Evolutionary conservation across 2,797 vertebrate species (phyloP).

Genomic region (Protonibea diacanthus): DNA sequence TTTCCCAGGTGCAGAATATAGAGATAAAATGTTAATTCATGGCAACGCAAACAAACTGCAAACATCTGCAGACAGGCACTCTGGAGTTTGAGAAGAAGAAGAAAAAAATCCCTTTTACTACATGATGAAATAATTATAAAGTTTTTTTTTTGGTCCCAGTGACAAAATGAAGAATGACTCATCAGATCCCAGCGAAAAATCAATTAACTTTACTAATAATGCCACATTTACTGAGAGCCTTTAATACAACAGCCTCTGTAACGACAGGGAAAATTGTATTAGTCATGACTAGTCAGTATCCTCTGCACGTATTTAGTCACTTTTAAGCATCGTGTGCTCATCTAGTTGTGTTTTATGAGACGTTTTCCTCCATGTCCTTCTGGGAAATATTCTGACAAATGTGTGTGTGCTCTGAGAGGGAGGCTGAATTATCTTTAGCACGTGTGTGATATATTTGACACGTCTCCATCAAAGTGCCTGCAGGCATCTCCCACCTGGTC

Average conservation of each 20-base stretch:
- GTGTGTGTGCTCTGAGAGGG: constrained; percentile 25
- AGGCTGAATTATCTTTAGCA: constrained; percentile 53
- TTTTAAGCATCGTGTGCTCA: constrained; percentile 25
- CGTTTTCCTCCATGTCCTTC: constrained; percentile 3
- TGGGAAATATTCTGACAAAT: constrained; percentile 27
- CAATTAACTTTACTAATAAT: constrained; percentile 21
- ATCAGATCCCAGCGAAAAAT: constrained; percentile 28
- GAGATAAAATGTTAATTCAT: constrained; percentile 29
- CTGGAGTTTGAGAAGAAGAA: not conserved
- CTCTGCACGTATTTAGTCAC: constrained; percentile 6
- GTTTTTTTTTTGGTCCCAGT: constrained; percentile 10
- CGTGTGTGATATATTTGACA: constrained; percentile 66
- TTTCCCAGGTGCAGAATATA: not conserved
- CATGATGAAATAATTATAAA: constrained; percentile 13
- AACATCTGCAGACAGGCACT: not conserved
- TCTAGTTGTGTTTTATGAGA: constrained; percentile 20
- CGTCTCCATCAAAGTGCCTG: constrained; percentile 68
- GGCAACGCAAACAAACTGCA: constrained; percentile 10
- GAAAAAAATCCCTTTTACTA: not conserved
- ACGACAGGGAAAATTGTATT: constrained; percentile 2
- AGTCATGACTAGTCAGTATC: constrained; percentile 11
- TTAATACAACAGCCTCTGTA: constrained; percentile 8
- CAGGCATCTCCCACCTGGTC: constrained; percentile 66
- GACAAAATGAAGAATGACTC: constrained; percentile 23
- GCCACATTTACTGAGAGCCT: constrained; percentile 18